phyloP scores from a whole-genome alignment of 1,140 invertebrate species.

The Brachionus manjavacas region DNA sequence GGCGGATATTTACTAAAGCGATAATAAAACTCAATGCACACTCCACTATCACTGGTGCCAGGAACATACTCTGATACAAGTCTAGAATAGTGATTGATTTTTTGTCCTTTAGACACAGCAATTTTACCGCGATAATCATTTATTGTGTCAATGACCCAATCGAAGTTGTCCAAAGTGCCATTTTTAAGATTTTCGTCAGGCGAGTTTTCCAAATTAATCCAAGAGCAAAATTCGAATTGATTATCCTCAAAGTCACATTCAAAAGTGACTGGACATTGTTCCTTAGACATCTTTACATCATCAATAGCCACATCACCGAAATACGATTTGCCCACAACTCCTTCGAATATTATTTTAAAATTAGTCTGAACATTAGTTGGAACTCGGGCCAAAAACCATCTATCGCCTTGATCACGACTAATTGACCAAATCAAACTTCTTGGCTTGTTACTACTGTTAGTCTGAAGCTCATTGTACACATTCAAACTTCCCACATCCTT shows the following conservation, averaged over 20 bases:
- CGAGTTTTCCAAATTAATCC: slow-evolving; percentile 1
- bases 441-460: slow-evolving; percentile 46
- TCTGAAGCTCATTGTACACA: slow-evolving; percentile 47
- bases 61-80: background rate
- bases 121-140: background rate
- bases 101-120: background rate
- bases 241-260: slow-evolving; percentile 29
- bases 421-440: slow-evolving; percentile 2
- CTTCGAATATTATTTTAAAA: slow-evolving; percentile 35
- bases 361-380: background rate
- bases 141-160: background rate
- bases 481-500: slow-evolving; percentile 48
- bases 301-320: slow-evolving; percentile 18
- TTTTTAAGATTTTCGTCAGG: background rate
- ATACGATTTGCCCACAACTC: background rate
- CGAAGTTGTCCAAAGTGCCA: slow-evolving; percentile 7
- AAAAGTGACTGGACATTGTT: background rate
- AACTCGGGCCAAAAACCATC: background rate
- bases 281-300: background rate
- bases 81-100: background rate
- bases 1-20: slow-evolving; percentile 43
- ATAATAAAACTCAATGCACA: slow-evolving; percentile 47
- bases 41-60: background rate
- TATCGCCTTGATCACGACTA: background rate
- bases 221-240: slow-evolving; percentile 15